These are phyloP conservation scores for Regulus satrapa DNA, from an alignment of 2,113 vertebrate genomes.

Conservation along the genomic window DNA sequence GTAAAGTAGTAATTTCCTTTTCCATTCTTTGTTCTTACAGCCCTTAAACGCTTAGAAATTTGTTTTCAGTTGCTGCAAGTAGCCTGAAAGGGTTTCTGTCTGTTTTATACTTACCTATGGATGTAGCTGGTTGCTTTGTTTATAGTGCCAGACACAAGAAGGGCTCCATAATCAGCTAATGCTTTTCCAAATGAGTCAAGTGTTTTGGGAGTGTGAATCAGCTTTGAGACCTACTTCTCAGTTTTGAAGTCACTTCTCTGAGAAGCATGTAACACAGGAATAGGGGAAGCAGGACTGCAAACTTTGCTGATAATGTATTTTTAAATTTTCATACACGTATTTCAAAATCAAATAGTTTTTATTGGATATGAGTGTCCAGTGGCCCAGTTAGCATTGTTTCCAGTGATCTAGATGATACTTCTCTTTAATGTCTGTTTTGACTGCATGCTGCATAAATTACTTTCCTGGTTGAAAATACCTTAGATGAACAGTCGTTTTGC, in stretches of 20 bases:
- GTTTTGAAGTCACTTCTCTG: neutral
- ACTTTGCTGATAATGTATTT: neutral
- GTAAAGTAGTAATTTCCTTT: conserved; percentile 25
- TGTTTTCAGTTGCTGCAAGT: neutral
- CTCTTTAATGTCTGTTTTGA: neutral
- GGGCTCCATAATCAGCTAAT: neutral
- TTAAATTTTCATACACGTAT: neutral
- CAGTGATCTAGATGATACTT: neutral
- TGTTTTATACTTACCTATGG: conserved; percentile 4
- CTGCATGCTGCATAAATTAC: neutral
- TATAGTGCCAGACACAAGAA: neutral
- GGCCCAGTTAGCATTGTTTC: neutral
- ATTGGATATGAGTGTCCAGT: neutral
- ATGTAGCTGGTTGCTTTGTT: neutral
- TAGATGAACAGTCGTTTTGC: neutral
- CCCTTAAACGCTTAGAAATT: neutral
- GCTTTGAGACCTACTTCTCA: neutral
- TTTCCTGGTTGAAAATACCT: neutral
- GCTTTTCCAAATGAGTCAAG: neutral
- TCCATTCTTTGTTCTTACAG: neutral
- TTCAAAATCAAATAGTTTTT: neutral
- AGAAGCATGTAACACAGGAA: neutral
- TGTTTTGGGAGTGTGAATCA: neutral
- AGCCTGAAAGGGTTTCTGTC: neutral
- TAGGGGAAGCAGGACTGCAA: neutral